Percentiles rank a stretch among this genome's conserved stretches.
These are phyloP conservation scores for Arctocebus calabarensis DNA, from an alignment of 2,797 vertebrate genomes.

Conservation along the genomic window DNA sequence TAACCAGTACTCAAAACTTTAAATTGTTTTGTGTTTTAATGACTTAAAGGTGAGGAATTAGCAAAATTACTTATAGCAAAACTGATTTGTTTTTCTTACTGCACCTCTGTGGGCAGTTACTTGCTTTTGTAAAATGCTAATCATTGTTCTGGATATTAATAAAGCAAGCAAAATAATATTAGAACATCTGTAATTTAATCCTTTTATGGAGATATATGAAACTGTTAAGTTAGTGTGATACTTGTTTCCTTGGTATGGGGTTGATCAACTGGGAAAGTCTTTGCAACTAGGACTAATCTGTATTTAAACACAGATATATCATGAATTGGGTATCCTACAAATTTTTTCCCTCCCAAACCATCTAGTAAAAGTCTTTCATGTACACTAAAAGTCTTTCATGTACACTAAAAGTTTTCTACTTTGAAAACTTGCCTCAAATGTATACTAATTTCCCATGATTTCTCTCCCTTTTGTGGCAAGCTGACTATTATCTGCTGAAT, in stretches of 20 bases:
- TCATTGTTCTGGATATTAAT: constrained; percentile 10
- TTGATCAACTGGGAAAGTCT: not conserved
- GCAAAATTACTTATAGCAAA: not conserved
- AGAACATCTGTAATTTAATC: not conserved
- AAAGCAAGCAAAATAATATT: constrained; percentile 1
- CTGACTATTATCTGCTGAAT: not conserved
- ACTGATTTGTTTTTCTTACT: not conserved
- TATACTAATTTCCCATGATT: not conserved
- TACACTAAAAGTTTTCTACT: not conserved
- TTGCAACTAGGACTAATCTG: not conserved
- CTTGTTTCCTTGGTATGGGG: not conserved
- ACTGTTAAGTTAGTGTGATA: not conserved
- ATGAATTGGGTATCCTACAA: not conserved
- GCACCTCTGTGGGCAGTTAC: not conserved
- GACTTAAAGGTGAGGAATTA: not conserved
- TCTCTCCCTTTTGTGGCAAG: not conserved
- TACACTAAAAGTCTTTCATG: not conserved
- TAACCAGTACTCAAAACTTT: constrained; percentile 6
- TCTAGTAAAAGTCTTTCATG: not conserved
- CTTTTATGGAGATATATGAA: not conserved
- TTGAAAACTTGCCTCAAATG: not conserved
- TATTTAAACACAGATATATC: not conserved
- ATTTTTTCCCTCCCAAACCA: not conserved
- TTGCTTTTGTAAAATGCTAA: constrained; percentile 21
- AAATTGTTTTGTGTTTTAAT: not conserved